Conservation (phyloP, 2,797 vertebrate genomes). For the Falco peregrinus region DNA sequence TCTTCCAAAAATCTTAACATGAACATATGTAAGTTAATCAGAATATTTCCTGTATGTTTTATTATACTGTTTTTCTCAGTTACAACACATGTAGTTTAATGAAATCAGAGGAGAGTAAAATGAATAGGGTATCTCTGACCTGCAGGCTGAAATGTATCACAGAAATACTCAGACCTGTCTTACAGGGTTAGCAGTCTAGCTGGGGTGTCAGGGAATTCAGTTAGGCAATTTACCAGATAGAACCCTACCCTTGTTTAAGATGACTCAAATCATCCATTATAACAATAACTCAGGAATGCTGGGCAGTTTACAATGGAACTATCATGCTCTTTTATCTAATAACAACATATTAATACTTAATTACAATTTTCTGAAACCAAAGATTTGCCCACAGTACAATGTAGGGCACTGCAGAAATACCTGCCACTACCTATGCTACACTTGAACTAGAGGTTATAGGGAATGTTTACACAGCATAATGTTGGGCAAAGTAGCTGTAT, state of each 20-base stretch:
- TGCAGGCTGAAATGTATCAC: not conserved
- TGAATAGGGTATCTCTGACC: not conserved
- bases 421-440: not conserved
- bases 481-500: not conserved
- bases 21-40: not conserved
- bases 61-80: not conserved
- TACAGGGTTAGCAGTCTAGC: not conserved
- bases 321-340: not conserved
- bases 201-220: not conserved
- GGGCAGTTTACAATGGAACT: not conserved
- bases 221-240: not conserved
- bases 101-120: not conserved
- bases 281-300: slow-evolving; percentile 6
- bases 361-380: not conserved
- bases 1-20: slow-evolving; percentile 28
- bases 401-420: not conserved
- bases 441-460: not conserved
- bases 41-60: not conserved
- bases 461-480: not conserved
- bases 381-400: not conserved
- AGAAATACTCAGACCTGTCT: not conserved
- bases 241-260: not conserved
- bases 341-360: not conserved
- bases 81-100: not conserved
- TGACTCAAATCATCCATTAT: not conserved